Base-by-base conservation (phyloP, 2,888 invertebrate genomes). In the Mamestra brassicae region DNA sequence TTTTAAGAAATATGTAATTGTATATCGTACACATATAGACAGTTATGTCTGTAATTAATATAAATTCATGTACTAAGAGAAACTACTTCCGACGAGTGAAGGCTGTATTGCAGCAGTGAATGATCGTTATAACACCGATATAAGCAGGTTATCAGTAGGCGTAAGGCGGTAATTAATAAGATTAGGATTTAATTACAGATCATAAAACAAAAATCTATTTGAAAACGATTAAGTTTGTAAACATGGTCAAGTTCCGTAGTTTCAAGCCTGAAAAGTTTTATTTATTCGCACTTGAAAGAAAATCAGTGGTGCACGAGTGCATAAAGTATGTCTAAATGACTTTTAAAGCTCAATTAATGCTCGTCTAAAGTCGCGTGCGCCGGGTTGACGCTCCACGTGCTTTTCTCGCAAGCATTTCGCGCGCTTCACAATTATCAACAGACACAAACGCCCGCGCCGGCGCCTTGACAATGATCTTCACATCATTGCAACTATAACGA, bases 381-480 rank as follows among this genome's bases (percentile, higher is more conserved):
- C 47, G 67, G 52, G 58, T 71, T 36, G 63, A 45, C 57, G 74
- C 62, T 68, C 75, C 88, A 88, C 89, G 89, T 89, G 90, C 81
- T 84, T 78, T 64, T 64, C 67, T 70, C 70, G 79, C 74, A 71
- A 87, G 74, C 85, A 87, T 87, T 90, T 89, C 84, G 81, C 86
- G 89, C 90, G 87, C 90, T 87, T 55, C 85, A 77, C 83, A 87
- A 87, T 90, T 87, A 91, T 88, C 85, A 90, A 76, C 82, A 26
- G 78, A 84, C 85, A 89, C 88, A 85, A 86, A 86, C 85, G 82
- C 80, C 70, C 81, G 76, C 71, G 73, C 74, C 77, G 87, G 78
- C 90, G 92, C 94, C 95, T 95, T 95, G 95, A 86, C 94, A 94
- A 91, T 95, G 95, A 95, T 93, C 92, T 94, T 92, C 88, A 87